Conservation (phyloP, 2,888 invertebrate genomes). For the Argyresthia goedartella region DNA sequence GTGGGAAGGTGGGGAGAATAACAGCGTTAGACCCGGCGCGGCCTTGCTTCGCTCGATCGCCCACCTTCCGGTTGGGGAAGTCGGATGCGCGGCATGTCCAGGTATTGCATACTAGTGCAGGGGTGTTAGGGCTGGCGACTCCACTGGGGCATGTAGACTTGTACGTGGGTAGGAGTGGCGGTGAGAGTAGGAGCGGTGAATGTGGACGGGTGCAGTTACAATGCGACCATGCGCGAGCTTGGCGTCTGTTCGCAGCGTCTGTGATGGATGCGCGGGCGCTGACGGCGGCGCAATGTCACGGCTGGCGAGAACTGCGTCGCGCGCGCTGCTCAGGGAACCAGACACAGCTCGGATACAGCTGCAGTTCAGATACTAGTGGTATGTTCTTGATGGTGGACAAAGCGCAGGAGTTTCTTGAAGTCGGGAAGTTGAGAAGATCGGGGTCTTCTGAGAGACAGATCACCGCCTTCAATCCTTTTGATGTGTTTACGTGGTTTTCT, state of each 20-base stretch:
- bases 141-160: conserved; percentile 49
- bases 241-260: conserved; percentile 42
- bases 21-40: conserved; percentile 54
- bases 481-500: conserved; percentile 15
- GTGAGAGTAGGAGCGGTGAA: conserved; percentile 31
- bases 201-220: conserved; percentile 29
- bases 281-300: conserved; percentile 28
- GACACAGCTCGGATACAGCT: conserved; percentile 33
- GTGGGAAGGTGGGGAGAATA: conserved; percentile 32
- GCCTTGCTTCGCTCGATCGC: conserved; percentile 37
- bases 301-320: conserved; percentile 31
- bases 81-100: conserved; percentile 47
- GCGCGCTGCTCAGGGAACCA: conserved; percentile 33
- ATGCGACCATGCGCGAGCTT: conserved; percentile 51
- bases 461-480: conserved; percentile 31
- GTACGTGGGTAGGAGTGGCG: conserved; percentile 47
- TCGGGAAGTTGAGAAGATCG: conserved; percentile 7
- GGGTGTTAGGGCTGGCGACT: conserved; percentile 42
- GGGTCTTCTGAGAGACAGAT: conserved; percentile 4
- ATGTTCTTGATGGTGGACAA: conserved; percentile 36
- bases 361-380: conserved; percentile 24
- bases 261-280: conserved; percentile 23
- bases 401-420: neutral
- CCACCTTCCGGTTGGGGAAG: conserved; percentile 28
- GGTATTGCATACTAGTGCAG: conserved; percentile 49